Percentiles rank a stretch among this genome's conserved stretches.
These are phyloP conservation scores for Oncorhynchus gorbuscha DNA, from an alignment of 2,113 vertebrate species.

Conservation along the genomic window DNA sequence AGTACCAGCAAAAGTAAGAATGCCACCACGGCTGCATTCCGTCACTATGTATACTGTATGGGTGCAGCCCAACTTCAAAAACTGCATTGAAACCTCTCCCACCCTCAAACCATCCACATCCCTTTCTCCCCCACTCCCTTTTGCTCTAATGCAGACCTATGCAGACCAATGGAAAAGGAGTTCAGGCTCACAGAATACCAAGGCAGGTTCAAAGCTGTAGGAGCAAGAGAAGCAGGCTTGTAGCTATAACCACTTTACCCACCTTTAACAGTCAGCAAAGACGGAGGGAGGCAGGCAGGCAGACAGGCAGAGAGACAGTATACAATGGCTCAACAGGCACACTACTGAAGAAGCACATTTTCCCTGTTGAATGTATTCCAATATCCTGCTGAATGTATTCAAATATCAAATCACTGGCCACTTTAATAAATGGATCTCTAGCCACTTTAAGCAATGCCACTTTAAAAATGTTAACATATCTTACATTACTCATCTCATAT, in stretches of 20 bases:
- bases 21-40: slow-evolving; percentile 19
- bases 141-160: slow-evolving; percentile 48
- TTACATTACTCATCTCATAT: no score
- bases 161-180: slow-evolving; percentile 52
- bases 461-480: no score
- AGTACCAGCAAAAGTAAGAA: slow-evolving; percentile 9
- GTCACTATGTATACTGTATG: slow-evolving; percentile 3
- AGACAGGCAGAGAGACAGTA: no score
- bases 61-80: slow-evolving; percentile 68
- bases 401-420: no score
- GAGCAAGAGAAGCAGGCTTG: slow-evolving; percentile 35
- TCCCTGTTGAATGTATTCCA: neutral
- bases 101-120: no score
- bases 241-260: slow-evolving; percentile 56
- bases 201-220: slow-evolving; percentile 62
- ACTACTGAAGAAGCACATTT: neutral
- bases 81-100: slow-evolving; percentile 63
- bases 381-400: neutral
- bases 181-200: slow-evolving; percentile 60
- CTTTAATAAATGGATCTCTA: no score
- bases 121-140: slow-evolving; percentile 47
- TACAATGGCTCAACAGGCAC: neutral
- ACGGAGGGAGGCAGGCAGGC: neutral
- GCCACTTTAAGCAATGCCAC: no score
- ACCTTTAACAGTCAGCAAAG: slow-evolving; percentile 34